phyloP scores from a whole-genome alignment of 1,140 invertebrate species.

The Eupristina koningsbergeri region DNA sequence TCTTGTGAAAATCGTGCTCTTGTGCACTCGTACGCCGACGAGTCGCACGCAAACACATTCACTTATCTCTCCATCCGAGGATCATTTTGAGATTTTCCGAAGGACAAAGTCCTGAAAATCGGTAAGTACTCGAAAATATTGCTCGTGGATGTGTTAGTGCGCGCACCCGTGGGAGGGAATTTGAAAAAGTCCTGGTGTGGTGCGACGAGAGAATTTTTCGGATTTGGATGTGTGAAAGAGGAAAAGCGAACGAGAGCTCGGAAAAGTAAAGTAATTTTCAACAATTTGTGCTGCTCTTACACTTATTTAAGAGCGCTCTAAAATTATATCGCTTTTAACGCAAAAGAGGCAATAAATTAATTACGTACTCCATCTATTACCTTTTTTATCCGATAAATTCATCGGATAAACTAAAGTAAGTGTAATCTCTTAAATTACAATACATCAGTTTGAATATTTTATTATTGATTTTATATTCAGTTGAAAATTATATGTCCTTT shows the following conservation, averaged over 20 bases:
- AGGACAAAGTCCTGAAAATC: not conserved
- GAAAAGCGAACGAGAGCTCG: not conserved
- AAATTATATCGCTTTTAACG: no score
- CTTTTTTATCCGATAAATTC: no score
- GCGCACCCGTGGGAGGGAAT: not conserved
- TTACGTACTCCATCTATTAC: no score
- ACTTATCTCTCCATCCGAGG: not conserved
- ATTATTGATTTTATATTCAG: no score
- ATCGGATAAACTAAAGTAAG: no score
- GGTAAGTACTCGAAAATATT: constrained; percentile 1
- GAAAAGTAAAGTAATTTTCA: not conserved
- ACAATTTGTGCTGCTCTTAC: no score
- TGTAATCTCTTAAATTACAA: no score
- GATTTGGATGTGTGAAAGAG: not conserved
- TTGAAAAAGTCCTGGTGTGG: not conserved
- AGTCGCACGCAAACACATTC: not conserved
- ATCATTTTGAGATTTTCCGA: not conserved
- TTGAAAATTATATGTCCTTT: no score
- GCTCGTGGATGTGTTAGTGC: not conserved
- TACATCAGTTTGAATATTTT: no score
- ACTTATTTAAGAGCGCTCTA: no score
- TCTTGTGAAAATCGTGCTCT: not conserved
- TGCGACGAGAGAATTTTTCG: not conserved
- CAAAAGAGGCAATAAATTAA: no score
- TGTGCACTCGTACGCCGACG: not conserved